Percentiles rank a stretch among this genome's conserved stretches.
Conservation (phyloP, 1,140 invertebrate species). For the Drosophila mauritiana region DNA sequence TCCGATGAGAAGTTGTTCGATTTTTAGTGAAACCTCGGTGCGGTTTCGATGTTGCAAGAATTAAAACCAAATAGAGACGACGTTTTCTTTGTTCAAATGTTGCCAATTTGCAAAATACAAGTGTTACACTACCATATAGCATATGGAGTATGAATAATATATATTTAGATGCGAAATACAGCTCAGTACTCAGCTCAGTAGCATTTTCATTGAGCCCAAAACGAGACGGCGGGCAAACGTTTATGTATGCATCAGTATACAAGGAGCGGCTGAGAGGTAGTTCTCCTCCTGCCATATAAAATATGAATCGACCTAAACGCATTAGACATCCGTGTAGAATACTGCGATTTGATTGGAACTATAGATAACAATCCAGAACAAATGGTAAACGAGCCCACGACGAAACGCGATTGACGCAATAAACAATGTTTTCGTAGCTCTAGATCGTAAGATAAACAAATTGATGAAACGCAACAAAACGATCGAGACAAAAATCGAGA, state of each 20-base stretch:
- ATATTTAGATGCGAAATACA: slow-evolving; percentile 16
- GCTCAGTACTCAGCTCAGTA: slow-evolving; percentile 3
- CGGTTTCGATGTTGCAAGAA: slow-evolving; percentile 25
- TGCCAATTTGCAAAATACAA: slow-evolving; percentile 44
- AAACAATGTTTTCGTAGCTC: slow-evolving; percentile 56
- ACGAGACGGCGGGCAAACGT: slow-evolving; percentile 4
- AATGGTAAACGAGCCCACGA: slow-evolving; percentile 64
- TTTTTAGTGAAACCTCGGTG: slow-evolving; percentile 30
- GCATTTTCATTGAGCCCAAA: slow-evolving; percentile 6
- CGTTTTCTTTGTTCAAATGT: slow-evolving; percentile 40
- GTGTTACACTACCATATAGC: slow-evolving; percentile 31
- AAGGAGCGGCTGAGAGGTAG: slow-evolving; percentile 1
- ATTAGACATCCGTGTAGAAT: slow-evolving; percentile 22
- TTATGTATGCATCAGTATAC: slow-evolving; percentile 14
- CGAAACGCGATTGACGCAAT: slow-evolving; percentile 11
- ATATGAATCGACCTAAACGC: slow-evolving; percentile 26
- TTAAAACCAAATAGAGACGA: slow-evolving; percentile 8
- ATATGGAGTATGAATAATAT: slow-evolving; percentile 23
- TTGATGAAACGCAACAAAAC: slow-evolving; percentile 7
- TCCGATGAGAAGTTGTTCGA: slow-evolving; percentile 28
- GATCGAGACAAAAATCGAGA: slow-evolving; percentile 17
- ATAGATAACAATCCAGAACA: slow-evolving; percentile 23
- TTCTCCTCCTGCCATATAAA: slow-evolving; percentile 18
- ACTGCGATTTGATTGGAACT: slow-evolving; percentile 15
- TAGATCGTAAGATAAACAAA: slow-evolving; percentile 38